Base-by-base conservation (phyloP, 2,888 invertebrate species). In the Panzeria rudis region DNA sequence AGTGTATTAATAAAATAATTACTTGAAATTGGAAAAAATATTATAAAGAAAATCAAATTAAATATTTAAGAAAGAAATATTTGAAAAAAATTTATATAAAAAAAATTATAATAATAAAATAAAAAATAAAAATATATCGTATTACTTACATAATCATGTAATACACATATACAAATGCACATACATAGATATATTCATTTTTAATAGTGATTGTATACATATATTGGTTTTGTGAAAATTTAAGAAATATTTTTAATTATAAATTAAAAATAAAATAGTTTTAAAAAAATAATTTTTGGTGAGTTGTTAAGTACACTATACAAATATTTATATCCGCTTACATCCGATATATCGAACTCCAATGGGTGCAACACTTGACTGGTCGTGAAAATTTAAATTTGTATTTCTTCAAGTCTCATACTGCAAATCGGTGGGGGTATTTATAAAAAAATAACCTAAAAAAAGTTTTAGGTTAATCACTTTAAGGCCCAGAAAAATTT, bases 131-230 rank as follows among this genome's bases (percentile, higher is more conserved):
- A 32, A 50, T 9, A 47, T 25, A 17, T 44, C 17, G 29, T 50
- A 75, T 15, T 62, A 76, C 61, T 84, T 76, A 59, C 23, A 80
- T 71, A 84, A 84, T 76, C 44, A 66, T 79, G 75, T 80, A 64
- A 64, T 11, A 20, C 47, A 17, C 6, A 3, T 38, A 35, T 9
- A 35, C 35, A 66, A 66, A 71, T n/a, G n/a, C n/a, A n/a, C n/a
- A n/a, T n/a, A n/a, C n/a, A n/a, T n/a, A n/a, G n/a, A n/a, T n/a
- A 29, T n/a, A 73, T 62, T 77, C 50, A 52, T 20, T 59, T 61
- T 23, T 2, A 52, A 25, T 4, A 23, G 62, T 61, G 17, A 50
- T 17, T 50, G 17, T 35, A 64, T 29, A n/a, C n/a, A n/a, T n/a
- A 38, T 35, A 68, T 73, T 73, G 59, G 54, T 47, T 29, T 62